These are phyloP conservation scores for Temnothorax ravouxi DNA, from an alignment of 2,888 invertebrate species.

Conservation along the genomic window DNA sequence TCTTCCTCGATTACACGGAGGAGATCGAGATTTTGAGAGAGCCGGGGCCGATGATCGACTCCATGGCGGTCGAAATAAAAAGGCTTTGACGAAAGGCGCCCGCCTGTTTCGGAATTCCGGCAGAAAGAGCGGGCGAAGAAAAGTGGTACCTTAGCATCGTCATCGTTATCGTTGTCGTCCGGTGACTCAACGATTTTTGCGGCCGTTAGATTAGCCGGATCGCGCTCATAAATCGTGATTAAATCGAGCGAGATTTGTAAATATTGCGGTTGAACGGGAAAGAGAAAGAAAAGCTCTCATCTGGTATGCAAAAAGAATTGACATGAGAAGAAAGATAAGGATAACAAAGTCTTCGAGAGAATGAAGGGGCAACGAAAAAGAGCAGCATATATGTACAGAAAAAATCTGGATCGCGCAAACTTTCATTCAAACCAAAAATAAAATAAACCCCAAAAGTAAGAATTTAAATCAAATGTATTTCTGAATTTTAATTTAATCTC, in stretches of 20 bases:
- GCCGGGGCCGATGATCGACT: constrained; percentile 51
- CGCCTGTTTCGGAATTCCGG: constrained; percentile 58
- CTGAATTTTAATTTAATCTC: background rate
- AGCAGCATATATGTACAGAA: background rate
- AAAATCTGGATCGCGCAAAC: background rate
- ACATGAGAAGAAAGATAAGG: constrained; percentile 39
- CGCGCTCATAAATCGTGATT: constrained; percentile 73
- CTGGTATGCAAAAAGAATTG: background rate
- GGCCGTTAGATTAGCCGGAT: constrained; percentile 67
- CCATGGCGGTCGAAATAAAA: constrained; percentile 42
- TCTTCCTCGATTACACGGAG: constrained; percentile 39
- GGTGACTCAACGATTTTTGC: constrained; percentile 66
- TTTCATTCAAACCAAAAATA: background rate
- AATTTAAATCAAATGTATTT: background rate
- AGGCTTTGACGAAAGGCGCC: constrained; percentile 23
- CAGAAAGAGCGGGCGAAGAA: constrained; percentile 36
- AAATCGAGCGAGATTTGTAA: constrained; percentile 71
- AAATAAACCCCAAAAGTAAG: background rate
- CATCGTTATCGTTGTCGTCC: constrained; percentile 52
- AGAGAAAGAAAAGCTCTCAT: constrained; percentile 3
- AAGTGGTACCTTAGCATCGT: constrained; percentile 55
- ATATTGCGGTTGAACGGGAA: constrained; percentile 56
- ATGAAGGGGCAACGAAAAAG: background rate
- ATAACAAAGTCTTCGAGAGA: background rate
- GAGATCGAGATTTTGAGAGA: constrained; percentile 37